These are phyloP conservation scores for Drosophila kambysellisi DNA, from an alignment of 2,888 invertebrate genomes.

Conservation along the genomic window DNA sequence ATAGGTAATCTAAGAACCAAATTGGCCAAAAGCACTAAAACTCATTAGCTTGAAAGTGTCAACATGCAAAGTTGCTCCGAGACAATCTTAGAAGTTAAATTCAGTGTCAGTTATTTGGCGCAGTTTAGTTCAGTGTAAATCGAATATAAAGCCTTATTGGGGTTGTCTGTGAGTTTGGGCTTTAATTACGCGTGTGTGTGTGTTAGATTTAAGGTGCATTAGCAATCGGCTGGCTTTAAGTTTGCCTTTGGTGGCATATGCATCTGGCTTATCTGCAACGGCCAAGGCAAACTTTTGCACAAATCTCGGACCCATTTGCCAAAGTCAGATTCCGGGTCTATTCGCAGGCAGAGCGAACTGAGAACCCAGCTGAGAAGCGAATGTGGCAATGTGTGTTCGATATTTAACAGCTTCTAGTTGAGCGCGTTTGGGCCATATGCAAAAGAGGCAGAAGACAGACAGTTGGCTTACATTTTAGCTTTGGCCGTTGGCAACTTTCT, in stretches of 20 bases:
- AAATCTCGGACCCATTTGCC: constrained; percentile 70
- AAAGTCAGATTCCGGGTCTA: constrained; percentile 45
- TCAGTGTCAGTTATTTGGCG: background rate
- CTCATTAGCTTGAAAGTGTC: background rate
- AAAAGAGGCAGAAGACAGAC: constrained; percentile 59
- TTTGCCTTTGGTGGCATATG: constrained; percentile 43
- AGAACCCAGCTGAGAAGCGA: constrained; percentile 8
- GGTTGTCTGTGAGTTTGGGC: background rate
- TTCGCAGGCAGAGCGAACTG: constrained; percentile 21
- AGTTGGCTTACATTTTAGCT: constrained; percentile 67
- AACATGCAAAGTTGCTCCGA: background rate
- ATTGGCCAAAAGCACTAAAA: background rate
- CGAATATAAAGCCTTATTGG: background rate
- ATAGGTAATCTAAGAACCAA: background rate
- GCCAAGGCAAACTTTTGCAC: constrained; percentile 64
- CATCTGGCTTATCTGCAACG: constrained; percentile 69
- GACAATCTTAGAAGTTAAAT: background rate
- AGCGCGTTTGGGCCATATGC: constrained; percentile 48
- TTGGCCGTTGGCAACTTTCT: constrained; percentile 65
- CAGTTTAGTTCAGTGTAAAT: constrained; percentile 11
- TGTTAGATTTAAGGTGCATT: constrained; percentile 36
- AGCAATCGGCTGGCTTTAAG: constrained; percentile 29
- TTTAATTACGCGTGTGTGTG: constrained; percentile 14
- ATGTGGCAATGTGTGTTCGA: constrained; percentile 64
- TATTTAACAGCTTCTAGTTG: constrained; percentile 77